Evolutionary conservation across 2,797 vertebrate genomes (phyloP).

Genomic region (Argya squamiceps): DNA sequence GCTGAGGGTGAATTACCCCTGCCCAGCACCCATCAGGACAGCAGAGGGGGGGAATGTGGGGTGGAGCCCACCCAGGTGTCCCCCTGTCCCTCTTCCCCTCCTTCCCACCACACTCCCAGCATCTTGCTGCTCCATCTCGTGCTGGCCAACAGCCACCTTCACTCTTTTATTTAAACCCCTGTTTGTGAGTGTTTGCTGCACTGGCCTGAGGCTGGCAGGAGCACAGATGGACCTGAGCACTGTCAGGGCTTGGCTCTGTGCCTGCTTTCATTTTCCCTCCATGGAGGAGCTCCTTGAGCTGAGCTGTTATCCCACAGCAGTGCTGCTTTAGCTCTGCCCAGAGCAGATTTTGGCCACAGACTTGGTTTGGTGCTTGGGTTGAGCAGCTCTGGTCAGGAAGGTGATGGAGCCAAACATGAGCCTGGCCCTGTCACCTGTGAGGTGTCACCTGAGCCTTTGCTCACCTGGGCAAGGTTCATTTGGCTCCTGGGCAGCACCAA

Average conservation of each 20-base stretch:
- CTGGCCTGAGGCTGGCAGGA: fast-evolving
- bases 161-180: fast-evolving
- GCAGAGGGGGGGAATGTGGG: not conserved
- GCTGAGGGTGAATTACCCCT: not conserved
- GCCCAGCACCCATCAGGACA: fast-evolving
- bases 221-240: not conserved
- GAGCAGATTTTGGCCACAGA: fast-evolving
- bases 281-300: not conserved
- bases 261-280: not conserved
- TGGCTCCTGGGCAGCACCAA: not conserved
- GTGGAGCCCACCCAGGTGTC: not conserved
- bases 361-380: fast-evolving
- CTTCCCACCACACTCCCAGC: not conserved
- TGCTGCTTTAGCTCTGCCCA: fast-evolving
- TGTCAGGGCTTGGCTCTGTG: not conserved
- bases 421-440: not conserved
- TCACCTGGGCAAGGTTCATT: not conserved
- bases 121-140: not conserved
- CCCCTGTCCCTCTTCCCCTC: not conserved
- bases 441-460: not conserved
- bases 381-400: fast-evolving
- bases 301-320: not conserved
- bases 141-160: not conserved
- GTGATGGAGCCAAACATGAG: fast-evolving
- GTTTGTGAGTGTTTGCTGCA: fast-evolving